Evolutionary conservation across 2,797 vertebrate genomes (phyloP), one percentile per base, ranked within the genome.

Genomic region (Sternarchorhynchus goeldii): DNA sequence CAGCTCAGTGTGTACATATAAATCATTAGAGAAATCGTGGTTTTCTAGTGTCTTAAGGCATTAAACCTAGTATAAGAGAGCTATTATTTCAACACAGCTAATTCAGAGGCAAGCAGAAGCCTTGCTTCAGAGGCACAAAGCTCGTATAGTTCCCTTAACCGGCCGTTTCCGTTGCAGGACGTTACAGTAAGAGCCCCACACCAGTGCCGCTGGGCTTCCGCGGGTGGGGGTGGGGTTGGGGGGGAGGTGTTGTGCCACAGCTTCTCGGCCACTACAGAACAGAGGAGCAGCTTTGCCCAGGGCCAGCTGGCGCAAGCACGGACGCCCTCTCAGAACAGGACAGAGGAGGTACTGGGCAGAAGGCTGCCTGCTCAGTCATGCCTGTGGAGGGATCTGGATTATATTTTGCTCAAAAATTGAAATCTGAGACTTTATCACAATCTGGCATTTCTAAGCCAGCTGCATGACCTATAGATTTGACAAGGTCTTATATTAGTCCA

Each of bases 161-260:
- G 59, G 65, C 12, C 31, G 34, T 67, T 77, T 79, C 70, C 65
- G 25, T 32, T 79, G 69, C 14, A 29, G 41, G 71, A 79, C 75
- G 78, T 85, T 75, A 83, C 78, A 82, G 60, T 75, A 82, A 39
- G 77, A 74, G 55, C 72, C 75, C 56, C 76, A 75, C 70, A 79
- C 66, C 79, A 76, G 66, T 55, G 73, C 69, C 34, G 72, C 73
- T 53, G 66, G 70, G 73, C 58, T 78, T 41, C 34, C 25, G 25
- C 25, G 25, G 25, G 25, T 25, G 0, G 1, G 25, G 25, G 25
- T 0, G 25, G 25, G 25, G 25, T 25, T 25, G 25, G 25, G 25
- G n/a, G n/a, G 65, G 76, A 21, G 64, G 62, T 64, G 64, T 53
- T 14, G 31, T 78, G 81, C 68, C 78, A 58, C 62, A 75, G 58